These are phyloP conservation scores for Sesamia inferens DNA, from an alignment of 2,888 invertebrate species.

Conservation along the genomic window DNA sequence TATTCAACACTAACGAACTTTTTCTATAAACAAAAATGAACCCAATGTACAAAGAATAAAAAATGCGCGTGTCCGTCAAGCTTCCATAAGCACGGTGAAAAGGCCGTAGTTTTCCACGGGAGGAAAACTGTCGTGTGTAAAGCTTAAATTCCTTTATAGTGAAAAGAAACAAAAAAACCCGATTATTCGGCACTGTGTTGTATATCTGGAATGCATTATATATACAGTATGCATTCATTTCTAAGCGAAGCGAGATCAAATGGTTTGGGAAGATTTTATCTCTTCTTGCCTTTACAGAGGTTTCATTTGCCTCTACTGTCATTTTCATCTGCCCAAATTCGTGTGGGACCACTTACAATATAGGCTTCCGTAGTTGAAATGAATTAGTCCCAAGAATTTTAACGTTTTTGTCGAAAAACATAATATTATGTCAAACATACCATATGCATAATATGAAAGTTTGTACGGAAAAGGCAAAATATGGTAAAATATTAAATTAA, in stretches of 20 bases:
- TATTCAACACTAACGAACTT: background rate
- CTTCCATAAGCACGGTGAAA: background rate
- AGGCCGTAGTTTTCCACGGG: background rate
- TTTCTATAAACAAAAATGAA: no score
- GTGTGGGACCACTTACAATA: background rate
- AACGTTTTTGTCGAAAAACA: background rate
- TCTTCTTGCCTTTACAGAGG: background rate
- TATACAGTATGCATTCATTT: background rate
- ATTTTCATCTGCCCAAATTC: background rate
- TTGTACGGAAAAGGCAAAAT: background rate
- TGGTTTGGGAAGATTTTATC: background rate
- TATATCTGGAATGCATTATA: background rate
- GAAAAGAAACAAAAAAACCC: background rate
- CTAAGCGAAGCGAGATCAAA: background rate
- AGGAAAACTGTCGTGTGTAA: background rate
- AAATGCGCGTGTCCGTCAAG: no score
- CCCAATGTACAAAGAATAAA: no score
- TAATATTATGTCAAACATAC: background rate
- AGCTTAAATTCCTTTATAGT: background rate
- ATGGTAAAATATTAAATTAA: background rate
- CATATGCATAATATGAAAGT: background rate
- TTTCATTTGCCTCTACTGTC: background rate
- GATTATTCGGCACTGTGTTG: background rate
- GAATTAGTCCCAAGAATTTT: background rate
- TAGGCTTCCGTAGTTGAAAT: background rate